Evolutionary conservation across 2,113 vertebrate species (phyloP).

Genomic region (Clarias magur): DNA sequence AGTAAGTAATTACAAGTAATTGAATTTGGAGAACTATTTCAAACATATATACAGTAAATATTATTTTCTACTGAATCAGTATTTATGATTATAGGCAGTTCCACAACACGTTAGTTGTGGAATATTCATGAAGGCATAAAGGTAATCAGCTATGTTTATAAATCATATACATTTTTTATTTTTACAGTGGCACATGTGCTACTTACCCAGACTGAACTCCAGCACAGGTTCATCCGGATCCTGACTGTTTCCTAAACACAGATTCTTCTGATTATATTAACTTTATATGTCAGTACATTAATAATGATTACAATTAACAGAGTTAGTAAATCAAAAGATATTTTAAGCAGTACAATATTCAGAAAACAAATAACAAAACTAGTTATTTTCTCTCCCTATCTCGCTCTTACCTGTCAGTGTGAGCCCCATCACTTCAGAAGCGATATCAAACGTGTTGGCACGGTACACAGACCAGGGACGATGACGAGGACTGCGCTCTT

Average conservation of each 20-base stretch:
- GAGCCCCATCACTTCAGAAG: conserved; percentile 90
- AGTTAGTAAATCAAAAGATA: not conserved
- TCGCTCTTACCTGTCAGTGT: conserved; percentile 82
- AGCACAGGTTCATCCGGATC: conserved; percentile 97
- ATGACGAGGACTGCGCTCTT: conserved; percentile 92
- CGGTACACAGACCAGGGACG: conserved; percentile 88
- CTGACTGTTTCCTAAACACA: conserved; percentile 83
- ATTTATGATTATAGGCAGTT: not conserved
- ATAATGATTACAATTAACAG: not conserved
- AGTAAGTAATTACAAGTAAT: too few relatives aligned
- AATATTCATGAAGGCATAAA: not conserved
- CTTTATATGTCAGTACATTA: not conserved
- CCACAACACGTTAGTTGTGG: not conserved
- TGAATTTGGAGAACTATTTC: not conserved
- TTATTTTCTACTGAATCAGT: not conserved
- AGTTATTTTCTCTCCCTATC: conserved; percentile 18
- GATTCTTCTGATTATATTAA: not conserved
- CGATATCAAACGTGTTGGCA: conserved; percentile 91
- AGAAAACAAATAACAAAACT: conserved; percentile 36
- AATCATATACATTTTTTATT: not conserved
- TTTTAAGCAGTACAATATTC: not conserved
- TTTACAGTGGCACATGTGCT: not conserved
- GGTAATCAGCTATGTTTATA: not conserved
- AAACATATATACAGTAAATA: not conserved
- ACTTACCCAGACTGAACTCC: conserved; percentile 97